These are phyloP conservation scores for Bubo blakistoni DNA, from an alignment of 2,113 vertebrate genomes.

Conservation along the genomic window DNA sequence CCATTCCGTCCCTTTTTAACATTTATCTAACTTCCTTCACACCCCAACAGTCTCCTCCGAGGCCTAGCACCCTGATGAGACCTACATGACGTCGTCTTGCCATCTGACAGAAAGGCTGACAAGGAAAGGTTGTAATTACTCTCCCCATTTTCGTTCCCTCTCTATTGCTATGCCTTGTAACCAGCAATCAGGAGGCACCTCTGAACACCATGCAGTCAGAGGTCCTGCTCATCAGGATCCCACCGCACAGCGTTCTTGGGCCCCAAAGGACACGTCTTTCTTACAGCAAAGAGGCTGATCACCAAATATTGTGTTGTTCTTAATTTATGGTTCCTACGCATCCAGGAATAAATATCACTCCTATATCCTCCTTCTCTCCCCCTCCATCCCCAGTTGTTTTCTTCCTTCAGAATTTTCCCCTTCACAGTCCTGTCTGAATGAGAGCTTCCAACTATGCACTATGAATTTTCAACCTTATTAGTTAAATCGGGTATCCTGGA, in stretches of 20 bases:
- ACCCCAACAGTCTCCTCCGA: neutral
- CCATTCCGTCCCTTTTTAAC: too few relatives aligned
- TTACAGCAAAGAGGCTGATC: neutral
- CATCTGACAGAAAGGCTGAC: neutral
- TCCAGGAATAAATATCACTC: neutral
- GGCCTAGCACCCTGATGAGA: neutral
- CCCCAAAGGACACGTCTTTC: fast-evolving
- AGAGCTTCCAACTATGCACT: neutral
- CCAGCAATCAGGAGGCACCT: neutral
- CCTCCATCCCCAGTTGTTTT: neutral
- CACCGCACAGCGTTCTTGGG: fast-evolving
- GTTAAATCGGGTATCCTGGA: neutral
- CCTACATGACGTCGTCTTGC: fast-evolving
- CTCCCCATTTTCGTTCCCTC: neutral
- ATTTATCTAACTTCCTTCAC: neutral
- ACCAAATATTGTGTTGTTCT: fast-evolving
- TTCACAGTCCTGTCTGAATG: neutral
- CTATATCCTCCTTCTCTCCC: too few relatives aligned
- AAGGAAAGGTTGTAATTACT: neutral
- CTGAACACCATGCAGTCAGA: neutral
- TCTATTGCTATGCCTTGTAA: fast-evolving
- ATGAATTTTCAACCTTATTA: neutral
- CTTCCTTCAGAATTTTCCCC: neutral
- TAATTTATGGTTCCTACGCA: too few relatives aligned
- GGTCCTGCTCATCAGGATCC: neutral